phyloP scores from a whole-genome alignment of 2,113 vertebrate species.

The Lepidothrix coronata region DNA sequence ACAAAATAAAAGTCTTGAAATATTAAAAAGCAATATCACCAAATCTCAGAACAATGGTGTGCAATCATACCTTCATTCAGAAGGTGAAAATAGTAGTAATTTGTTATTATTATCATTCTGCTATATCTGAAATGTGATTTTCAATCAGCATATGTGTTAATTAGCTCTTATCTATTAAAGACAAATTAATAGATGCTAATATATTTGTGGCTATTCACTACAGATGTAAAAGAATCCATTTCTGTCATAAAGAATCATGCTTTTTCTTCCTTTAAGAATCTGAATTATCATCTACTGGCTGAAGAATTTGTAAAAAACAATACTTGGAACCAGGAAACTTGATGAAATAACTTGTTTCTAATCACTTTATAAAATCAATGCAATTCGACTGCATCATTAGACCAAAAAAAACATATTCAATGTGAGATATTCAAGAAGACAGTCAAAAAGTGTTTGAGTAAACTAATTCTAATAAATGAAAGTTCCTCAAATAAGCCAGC shows the following conservation, averaged over 20 bases:
- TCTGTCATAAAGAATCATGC: background rate
- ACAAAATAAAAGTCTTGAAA: background rate
- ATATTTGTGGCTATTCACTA: background rate
- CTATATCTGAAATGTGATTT: background rate
- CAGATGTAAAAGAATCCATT: background rate
- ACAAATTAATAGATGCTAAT: background rate
- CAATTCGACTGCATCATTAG: background rate
- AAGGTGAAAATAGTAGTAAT: background rate
- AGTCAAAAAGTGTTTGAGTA: background rate
- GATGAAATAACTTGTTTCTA: background rate
- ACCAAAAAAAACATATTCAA: background rate
- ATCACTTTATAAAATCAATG: background rate
- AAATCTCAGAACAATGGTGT: background rate
- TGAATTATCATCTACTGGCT: background rate
- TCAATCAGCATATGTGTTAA: background rate
- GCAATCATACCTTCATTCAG: background rate
- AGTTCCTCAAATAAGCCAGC: background rate
- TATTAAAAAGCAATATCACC: background rate
- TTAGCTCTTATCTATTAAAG: background rate
- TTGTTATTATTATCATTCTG: background rate
- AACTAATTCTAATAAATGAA: background rate
- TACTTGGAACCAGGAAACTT: background rate
- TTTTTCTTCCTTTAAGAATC: background rate
- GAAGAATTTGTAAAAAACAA: background rate
- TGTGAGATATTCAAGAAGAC: background rate